Evolutionary conservation across 2,113 vertebrate species (phyloP).

Genomic region (Martes martes): DNA sequence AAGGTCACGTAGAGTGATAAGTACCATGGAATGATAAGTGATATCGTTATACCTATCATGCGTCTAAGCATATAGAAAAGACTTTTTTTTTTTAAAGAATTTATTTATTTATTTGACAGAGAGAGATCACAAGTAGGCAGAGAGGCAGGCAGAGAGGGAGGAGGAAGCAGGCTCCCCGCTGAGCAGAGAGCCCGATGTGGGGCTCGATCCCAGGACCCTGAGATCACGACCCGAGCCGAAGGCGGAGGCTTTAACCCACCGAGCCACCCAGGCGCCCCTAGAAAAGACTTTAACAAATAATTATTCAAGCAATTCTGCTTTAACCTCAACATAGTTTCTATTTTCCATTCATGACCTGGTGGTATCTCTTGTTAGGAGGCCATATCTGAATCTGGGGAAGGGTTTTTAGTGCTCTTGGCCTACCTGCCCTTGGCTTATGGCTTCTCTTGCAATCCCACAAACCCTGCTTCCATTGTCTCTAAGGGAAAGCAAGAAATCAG

Average conservation of each 20-base stretch:
- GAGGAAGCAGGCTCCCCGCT: no score
- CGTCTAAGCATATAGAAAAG: not conserved
- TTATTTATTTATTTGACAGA: no score
- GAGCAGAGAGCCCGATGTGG: no score
- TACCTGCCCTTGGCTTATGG: not conserved
- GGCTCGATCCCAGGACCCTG: no score
- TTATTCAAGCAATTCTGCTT: not conserved
- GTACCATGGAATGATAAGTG: not conserved
- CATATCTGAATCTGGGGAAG: not conserved
- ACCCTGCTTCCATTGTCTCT: not conserved
- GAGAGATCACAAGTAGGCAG: no score
- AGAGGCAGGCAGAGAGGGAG: no score
- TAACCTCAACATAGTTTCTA: not conserved
- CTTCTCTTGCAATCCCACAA: not conserved
- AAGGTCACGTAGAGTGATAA: not conserved
- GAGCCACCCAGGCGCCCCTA: no score
- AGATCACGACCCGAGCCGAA: no score
- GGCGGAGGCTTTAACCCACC: no score
- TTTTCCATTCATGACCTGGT: not conserved
- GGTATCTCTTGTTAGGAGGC: not conserved
- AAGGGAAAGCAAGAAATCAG: not conserved
- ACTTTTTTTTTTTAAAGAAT: not conserved
- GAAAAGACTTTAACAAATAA: no score
- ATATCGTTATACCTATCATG: not conserved
- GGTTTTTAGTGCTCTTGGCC: not conserved